Evolutionary conservation across 2,113 vertebrate species (phyloP), one percentile per base, ranked within the genome.

Genomic region (Dasyornis broadbenti): DNA sequence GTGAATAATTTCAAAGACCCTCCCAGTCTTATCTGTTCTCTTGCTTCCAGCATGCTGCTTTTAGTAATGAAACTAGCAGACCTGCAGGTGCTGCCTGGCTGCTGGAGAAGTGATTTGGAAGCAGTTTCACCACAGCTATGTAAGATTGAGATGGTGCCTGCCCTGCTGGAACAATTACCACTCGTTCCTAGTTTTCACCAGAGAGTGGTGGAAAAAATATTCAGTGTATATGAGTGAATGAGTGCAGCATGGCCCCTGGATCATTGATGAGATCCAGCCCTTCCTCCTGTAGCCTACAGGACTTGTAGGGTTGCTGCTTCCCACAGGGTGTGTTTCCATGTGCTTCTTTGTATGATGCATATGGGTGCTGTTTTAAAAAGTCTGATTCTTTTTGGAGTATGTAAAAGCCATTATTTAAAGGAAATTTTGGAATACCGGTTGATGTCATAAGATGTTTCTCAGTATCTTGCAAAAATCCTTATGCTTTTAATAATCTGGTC

Each of bases 1-100:
- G 52, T 94, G 89, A 92, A 91, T 87, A 91, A 91, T 95, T 95
- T 95, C 57, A 56, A 87, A 95, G 81, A 73, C 81, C 73, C n/a
- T 92, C 89, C 86, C 49, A 65, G 73, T 54, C 49, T 92, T 87
- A 72, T 92, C 83, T 89, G 45, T 87, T 89, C 53, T 33, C 53
- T 65, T 69, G 54, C 77, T 92, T 87, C 40, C 71, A 76, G 49
- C 19, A 8, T 45, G 42, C 61, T 82, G 77, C 83, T 85, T 85
- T 79, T 52, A 57, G 72, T 33, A 65, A 77, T 60, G 81, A 22
- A 82, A 56, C 26, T 33, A 35, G 18, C 26, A 50, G 53, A 30
- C 44, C 35, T 50, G n/a, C 53, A 53, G 60, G 39, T 85, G 71
- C 72, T 91, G 64, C 86, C 84, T 82, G 86, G 56, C 68, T 86